Evolutionary conservation across 1,140 invertebrate species (phyloP), one percentile per base, ranked within the genome.

Genomic region (Potamilus streckersoni): DNA sequence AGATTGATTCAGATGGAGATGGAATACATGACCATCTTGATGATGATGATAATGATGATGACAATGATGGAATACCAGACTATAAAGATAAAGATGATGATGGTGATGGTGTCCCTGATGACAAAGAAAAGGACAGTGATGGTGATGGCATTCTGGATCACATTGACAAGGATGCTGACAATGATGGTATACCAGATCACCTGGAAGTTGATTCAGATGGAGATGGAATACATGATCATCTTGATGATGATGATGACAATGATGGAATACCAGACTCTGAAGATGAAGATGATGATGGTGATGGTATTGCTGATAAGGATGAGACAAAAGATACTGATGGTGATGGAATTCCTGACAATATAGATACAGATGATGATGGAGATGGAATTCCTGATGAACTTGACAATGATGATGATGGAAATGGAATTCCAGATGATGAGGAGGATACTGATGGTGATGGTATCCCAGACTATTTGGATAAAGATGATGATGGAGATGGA

Each of bases 361-460:
- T 78, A 23, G 84, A 84, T 66, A 78, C 83, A 63, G 83, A 86
- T 63, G 75, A 74, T 49, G 85, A 86, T 74, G 82, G 81, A 27
- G 83, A 84, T 81, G 86, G 84, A 31, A 85, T 86, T 67, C 84
- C 85, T 15, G 83, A 87, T 80, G 31, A 87, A 59, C 16, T 38
- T 38, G 38, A 38, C 38, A 38, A 38, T 0, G 38, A 38, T 38
- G 38, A 38, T 38, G 84, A 87, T 79, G 83, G 83, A 23, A 80
- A 87, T 81, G 86, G 86, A 1, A 87, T 88, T 67, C 87, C 85
- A 5, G 84, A 87, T 75, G 56, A 81, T 55, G 56, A 70, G 16
- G 84, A 87, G 23, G 82, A 85, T 59, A 73, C 69, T 38, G 85
- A 88, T 75, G 82, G 82, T 65, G 84, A 88, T 77, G 87, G 85